Conservation (phyloP, 2,797 vertebrate species). For the Limosa lapponica region DNA sequence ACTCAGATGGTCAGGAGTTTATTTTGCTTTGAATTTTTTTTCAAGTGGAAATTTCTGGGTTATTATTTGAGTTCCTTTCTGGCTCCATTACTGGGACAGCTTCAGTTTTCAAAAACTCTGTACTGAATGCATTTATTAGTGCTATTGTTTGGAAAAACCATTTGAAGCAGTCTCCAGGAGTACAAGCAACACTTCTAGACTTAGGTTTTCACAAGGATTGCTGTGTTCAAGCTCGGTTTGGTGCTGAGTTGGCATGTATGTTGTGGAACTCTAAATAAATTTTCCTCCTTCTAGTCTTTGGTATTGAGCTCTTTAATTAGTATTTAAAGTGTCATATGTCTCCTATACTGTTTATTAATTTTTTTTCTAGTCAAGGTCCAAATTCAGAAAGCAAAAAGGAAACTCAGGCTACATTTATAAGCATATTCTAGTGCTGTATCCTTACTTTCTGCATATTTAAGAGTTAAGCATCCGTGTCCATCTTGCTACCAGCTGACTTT, state of each 20-base stretch:
- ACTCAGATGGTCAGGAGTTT: not conserved
- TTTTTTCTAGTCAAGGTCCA: not conserved
- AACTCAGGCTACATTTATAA: not conserved
- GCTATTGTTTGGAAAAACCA: not conserved
- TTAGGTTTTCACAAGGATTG: not conserved
- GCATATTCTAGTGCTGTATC: not conserved
- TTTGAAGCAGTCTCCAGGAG: not conserved
- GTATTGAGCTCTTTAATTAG: constrained; percentile 1
- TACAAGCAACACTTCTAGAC: not conserved
- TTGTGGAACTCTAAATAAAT: not conserved
- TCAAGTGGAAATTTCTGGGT: not conserved
- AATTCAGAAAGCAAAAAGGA: not conserved
- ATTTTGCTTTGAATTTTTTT: constrained; percentile 2
- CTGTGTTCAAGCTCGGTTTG: not conserved
- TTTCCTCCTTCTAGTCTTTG: not conserved
- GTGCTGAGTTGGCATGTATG: not conserved
- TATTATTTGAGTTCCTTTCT: not conserved
- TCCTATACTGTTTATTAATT: not conserved
- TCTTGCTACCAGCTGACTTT: constrained; percentile 21
- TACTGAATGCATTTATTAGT: not conserved
- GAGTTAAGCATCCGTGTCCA: constrained; percentile 8
- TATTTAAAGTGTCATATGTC: not conserved
- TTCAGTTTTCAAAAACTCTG: not conserved
- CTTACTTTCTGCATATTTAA: not conserved
- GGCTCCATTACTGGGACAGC: not conserved